Conservation (phyloP, 1,140 invertebrate genomes). For the Plodia interpunctella region DNA sequence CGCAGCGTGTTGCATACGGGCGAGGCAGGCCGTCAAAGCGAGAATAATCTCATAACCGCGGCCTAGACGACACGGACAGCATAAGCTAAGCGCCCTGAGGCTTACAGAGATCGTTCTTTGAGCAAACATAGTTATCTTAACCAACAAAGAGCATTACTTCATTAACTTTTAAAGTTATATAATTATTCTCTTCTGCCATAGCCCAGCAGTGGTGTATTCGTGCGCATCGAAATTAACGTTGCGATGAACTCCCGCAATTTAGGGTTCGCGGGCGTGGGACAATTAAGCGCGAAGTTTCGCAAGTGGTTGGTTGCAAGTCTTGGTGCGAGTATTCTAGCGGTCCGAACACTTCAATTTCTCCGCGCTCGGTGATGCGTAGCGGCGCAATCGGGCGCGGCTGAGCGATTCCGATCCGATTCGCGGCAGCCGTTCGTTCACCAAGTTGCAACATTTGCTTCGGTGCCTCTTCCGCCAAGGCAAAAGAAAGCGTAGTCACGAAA, state of each 20-base stretch:
- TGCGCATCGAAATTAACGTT: slow-evolving; percentile 42
- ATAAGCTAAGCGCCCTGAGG: slow-evolving; percentile 52
- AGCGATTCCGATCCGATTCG: slow-evolving; percentile 68
- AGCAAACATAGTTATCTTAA: slow-evolving; percentile 26
- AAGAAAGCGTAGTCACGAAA: slow-evolving; percentile 30
- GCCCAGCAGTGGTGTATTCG: slow-evolving; percentile 24
- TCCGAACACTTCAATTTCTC: slow-evolving; percentile 68
- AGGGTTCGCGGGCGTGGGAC: slow-evolving; percentile 31
- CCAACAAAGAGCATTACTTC: slow-evolving; percentile 21
- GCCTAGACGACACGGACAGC: slow-evolving; percentile 48
- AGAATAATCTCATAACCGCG: slow-evolving; percentile 68
- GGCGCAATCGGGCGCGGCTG: slow-evolving; percentile 67
- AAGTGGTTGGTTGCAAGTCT: slow-evolving; percentile 47
- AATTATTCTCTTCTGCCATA: slow-evolving; percentile 28
- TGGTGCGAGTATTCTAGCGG: slow-evolving; percentile 40
- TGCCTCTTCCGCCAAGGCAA: slow-evolving; percentile 49
- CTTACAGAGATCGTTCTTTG: slow-evolving; percentile 56
- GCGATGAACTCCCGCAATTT: slow-evolving; percentile 39
- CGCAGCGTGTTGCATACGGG: slow-evolving; percentile 61
- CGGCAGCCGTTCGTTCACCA: slow-evolving; percentile 42
- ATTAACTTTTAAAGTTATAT: slow-evolving; percentile 30
- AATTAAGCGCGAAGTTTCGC: slow-evolving; percentile 62
- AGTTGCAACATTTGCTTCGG: slow-evolving; percentile 56
- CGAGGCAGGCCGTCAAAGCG: slow-evolving; percentile 63
- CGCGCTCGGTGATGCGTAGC: slow-evolving; percentile 57